phyloP scores from a whole-genome alignment of 2,797 vertebrate genomes.

The Mormyrus proboscirostris region DNA sequence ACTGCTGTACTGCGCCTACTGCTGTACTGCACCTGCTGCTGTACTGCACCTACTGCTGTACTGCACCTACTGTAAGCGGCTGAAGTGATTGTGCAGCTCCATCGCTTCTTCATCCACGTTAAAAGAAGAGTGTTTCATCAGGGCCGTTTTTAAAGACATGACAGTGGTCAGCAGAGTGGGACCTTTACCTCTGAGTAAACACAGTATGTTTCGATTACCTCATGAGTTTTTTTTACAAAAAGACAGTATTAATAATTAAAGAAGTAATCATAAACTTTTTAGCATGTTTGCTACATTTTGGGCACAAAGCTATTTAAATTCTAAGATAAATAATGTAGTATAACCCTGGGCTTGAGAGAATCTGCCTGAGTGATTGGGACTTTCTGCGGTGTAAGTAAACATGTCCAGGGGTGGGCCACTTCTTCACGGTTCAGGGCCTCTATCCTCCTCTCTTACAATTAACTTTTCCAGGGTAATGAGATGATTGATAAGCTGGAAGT shows the following conservation, averaged over 20 bases:
- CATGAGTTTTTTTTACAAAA: not conserved
- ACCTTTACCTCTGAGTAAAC: not conserved
- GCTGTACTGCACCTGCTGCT: no score
- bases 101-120: not conserved
- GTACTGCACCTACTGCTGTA: no score
- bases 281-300: not conserved
- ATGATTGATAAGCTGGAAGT: conserved; percentile 99
- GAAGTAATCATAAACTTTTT: not conserved
- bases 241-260: not conserved
- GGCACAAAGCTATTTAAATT: not conserved
- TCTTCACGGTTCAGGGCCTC: conserved; percentile 94
- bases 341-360: conserved; percentile 45
- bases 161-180: not conserved
- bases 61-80: not conserved
- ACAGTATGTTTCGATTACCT: not conserved
- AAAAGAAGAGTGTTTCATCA: not conserved
- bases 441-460: conserved; percentile 93
- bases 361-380: conserved; percentile 71
- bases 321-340: not conserved
- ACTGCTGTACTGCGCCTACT: no score
- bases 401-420: conserved; percentile 96
- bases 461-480: conserved; percentile 98
- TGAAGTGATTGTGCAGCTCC: not conserved
- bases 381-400: conserved; percentile 93
- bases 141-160: not conserved